These are phyloP conservation scores for Papilio xuthus DNA, from an alignment of 1,140 invertebrate species.

Conservation along the genomic window DNA sequence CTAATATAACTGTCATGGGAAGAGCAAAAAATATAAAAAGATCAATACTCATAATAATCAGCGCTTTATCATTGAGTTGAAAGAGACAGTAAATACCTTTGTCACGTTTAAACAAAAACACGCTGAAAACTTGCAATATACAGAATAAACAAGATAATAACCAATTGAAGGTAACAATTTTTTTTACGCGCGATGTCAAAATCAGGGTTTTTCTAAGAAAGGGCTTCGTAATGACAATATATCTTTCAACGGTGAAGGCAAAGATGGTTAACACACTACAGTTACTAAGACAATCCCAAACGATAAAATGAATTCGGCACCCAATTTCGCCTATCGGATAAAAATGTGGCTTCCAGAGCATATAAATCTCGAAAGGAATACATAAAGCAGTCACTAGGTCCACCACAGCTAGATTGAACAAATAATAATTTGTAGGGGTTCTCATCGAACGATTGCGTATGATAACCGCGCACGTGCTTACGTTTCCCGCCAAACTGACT, in stretches of 20 bases:
- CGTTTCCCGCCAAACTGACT: constrained; percentile 93
- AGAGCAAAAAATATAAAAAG: constrained; percentile 91
- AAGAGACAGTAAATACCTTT: constrained; percentile 78
- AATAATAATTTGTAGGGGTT: constrained; percentile 95
- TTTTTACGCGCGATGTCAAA: constrained; percentile 87
- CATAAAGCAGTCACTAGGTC: constrained; percentile 92
- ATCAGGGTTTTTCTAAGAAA: constrained; percentile 90
- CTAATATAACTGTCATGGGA: constrained; percentile 92
- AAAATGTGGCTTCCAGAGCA: constrained; percentile 92
- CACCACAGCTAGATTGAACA: constrained; percentile 95
- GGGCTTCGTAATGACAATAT: constrained; percentile 89
- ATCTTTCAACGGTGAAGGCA: constrained; percentile 90
- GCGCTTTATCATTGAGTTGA: constrained; percentile 66
- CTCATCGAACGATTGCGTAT: constrained; percentile 93
- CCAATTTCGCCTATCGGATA: constrained; percentile 93
- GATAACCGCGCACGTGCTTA: constrained; percentile 97
- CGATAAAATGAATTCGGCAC: constrained; percentile 90
- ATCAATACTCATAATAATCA: constrained; percentile 87
- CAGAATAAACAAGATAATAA: constrained; percentile 86
- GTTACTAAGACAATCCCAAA: constrained; percentile 94
- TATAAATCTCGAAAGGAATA: constrained; percentile 91
- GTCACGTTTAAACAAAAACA: constrained; percentile 82
- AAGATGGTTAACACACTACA: constrained; percentile 94
- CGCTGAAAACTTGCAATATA: constrained; percentile 88
- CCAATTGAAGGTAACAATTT: constrained; percentile 88